Conservation (phyloP, 1,140 invertebrate genomes). For the Monochamus saltuarius region DNA sequence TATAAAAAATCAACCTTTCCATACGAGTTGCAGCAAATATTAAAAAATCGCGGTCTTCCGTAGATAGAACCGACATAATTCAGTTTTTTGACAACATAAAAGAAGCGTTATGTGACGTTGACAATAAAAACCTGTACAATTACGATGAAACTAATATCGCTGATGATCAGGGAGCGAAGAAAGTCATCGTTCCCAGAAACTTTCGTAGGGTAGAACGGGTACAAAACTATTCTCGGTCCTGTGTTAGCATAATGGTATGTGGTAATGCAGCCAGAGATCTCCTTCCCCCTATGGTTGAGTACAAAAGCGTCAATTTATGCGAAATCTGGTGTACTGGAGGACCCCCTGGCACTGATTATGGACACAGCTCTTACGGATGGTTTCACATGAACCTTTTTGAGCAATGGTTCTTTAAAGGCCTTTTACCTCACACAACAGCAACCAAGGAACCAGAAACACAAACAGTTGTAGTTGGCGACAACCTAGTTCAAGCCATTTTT, state of each 20-base stretch:
- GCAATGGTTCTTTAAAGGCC: background rate
- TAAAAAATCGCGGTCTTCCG: too few species aligned
- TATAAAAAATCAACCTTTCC: too few species aligned
- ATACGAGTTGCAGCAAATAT: too few species aligned
- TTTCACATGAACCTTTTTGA: constrained; percentile 6
- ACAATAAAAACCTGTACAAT: too few species aligned
- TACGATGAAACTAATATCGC: background rate
- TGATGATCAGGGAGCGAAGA: background rate
- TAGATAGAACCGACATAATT: too few species aligned
- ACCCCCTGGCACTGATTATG: constrained; percentile 16
- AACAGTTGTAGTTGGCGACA: constrained; percentile 11
- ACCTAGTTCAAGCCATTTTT: constrained; percentile 5
- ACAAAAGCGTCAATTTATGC: constrained; percentile 12
- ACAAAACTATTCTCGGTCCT: constrained; percentile 5
- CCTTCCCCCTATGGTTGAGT: constrained; percentile 1
- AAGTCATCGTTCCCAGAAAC: background rate
- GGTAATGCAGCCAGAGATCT: background rate
- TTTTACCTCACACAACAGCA: constrained; percentile 5
- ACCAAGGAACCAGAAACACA: background rate
- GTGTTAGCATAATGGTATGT: constrained; percentile 1
- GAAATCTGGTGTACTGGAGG: background rate
- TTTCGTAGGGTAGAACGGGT: constrained; percentile 6
- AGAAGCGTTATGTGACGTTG: too few species aligned
- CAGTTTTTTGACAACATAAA: too few species aligned
- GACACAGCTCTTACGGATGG: constrained; percentile 14